phyloP scores from a whole-genome alignment of 1,140 invertebrate genomes.

The Pseudomyrmex cubaensis region DNA sequence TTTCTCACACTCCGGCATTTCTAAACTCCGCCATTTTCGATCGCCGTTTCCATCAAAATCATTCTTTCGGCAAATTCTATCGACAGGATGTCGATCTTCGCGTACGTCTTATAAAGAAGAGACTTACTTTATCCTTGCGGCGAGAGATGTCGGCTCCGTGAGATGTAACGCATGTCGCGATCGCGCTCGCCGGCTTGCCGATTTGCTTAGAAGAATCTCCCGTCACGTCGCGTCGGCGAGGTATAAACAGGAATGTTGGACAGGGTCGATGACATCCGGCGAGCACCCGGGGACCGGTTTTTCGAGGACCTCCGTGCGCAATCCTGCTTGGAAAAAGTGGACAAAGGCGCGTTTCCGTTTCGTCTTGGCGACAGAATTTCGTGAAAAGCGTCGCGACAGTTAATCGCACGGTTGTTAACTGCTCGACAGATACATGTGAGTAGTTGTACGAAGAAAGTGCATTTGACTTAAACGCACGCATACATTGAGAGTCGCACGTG shows the following conservation, averaged over 20 bases:
- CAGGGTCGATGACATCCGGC: constrained; percentile 75
- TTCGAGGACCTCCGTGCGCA: constrained; percentile 69
- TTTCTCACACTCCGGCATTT: not conserved
- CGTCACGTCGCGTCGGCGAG: constrained; percentile 62
- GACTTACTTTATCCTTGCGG: constrained; percentile 14
- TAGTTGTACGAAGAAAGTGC: not conserved
- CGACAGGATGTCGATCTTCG: not conserved
- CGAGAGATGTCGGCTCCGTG: constrained; percentile 27
- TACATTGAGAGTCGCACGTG: too few species aligned
- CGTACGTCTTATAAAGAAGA: not conserved
- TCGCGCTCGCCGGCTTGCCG: constrained; percentile 25
- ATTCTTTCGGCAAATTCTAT: not conserved
- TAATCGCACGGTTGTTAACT: not conserved
- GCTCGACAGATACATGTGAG: not conserved
- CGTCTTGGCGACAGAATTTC: constrained; percentile 37
- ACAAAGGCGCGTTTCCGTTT: constrained; percentile 57
- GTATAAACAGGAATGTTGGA: constrained; percentile 74
- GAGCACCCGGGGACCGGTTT: constrained; percentile 70
- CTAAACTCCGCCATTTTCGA: not conserved
- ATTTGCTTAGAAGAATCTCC: constrained; percentile 52
- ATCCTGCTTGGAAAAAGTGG: constrained; percentile 67
- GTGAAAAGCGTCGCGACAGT: not conserved
- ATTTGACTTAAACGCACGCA: too few species aligned
- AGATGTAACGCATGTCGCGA: constrained; percentile 37
- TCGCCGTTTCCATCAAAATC: not conserved